Conservation (phyloP, 2,888 invertebrate genomes). For the Pheosia tremula region DNA sequence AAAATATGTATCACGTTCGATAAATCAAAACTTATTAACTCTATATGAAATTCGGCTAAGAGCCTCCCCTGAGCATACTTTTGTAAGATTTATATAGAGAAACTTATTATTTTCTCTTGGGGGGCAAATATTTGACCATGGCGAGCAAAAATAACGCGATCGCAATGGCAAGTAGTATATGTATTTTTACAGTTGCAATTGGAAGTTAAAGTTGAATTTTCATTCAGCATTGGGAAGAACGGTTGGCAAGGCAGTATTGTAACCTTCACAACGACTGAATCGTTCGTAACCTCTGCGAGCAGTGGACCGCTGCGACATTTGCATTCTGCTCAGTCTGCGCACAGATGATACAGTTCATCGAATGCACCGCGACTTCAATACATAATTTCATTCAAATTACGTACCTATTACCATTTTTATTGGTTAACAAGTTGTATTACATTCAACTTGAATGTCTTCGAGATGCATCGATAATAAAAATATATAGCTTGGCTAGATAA, state of each 20-base stretch:
- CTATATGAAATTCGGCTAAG: no score
- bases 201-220: neutral
- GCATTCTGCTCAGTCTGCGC: neutral
- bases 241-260: neutral
- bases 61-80: no score
- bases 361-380: neutral
- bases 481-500: neutral
- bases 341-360: constrained; percentile 1
- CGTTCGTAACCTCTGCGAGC: neutral
- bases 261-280: neutral
- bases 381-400: neutral
- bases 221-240: neutral
- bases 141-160: neutral
- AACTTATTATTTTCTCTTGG: neutral
- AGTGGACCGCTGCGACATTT: neutral
- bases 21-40: no score
- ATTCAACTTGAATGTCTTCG: neutral
- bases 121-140: neutral
- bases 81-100: neutral
- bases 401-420: neutral
- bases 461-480: neutral
- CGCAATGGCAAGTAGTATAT: neutral
- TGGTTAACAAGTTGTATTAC: neutral
- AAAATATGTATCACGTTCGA: no score
- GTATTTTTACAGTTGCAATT: neutral